These are phyloP conservation scores for Poecile montanus DNA, from an alignment of 2,797 vertebrate species.

Conservation along the genomic window DNA sequence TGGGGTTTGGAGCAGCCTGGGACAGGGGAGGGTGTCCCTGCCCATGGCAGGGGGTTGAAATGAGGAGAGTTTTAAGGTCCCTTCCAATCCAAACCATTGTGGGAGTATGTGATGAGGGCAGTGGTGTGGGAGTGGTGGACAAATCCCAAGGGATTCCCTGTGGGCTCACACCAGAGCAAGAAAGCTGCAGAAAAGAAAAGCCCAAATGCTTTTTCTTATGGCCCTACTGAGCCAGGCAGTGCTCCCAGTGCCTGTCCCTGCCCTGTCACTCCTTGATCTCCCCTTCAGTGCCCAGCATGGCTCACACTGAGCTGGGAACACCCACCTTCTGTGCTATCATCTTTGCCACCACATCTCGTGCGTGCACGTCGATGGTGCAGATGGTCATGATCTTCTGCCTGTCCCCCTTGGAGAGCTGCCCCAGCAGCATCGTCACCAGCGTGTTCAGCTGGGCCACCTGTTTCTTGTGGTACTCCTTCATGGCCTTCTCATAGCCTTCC, in stretches of 20 bases:
- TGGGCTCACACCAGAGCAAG: not conserved
- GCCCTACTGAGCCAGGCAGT: not conserved
- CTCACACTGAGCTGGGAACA: not conserved
- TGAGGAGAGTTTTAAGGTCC: not conserved
- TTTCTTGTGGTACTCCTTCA: constrained; percentile 95
- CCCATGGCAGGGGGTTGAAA: not conserved
- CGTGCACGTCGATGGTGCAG: constrained; percentile 95
- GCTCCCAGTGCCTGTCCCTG: not conserved
- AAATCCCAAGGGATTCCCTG: not conserved
- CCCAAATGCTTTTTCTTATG: not conserved
- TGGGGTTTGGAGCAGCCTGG: not conserved
- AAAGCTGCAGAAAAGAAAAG: not conserved
- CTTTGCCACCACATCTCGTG: constrained; percentile 93
- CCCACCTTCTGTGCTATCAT: constrained; percentile 91
- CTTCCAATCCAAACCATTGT: not conserved
- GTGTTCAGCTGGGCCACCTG: constrained; percentile 90
- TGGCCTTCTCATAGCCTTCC: constrained; percentile 89
- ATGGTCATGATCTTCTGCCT: constrained; percentile 97
- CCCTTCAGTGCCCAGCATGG: not conserved
- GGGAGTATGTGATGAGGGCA: not conserved
- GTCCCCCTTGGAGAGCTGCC: constrained; percentile 88
- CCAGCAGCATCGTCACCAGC: constrained; percentile 91
- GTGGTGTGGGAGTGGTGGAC: not conserved
- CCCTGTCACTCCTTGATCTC: not conserved
- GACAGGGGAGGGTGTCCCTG: not conserved